Conservation (phyloP, 2,888 invertebrate genomes). For the Sesamia inferens region DNA sequence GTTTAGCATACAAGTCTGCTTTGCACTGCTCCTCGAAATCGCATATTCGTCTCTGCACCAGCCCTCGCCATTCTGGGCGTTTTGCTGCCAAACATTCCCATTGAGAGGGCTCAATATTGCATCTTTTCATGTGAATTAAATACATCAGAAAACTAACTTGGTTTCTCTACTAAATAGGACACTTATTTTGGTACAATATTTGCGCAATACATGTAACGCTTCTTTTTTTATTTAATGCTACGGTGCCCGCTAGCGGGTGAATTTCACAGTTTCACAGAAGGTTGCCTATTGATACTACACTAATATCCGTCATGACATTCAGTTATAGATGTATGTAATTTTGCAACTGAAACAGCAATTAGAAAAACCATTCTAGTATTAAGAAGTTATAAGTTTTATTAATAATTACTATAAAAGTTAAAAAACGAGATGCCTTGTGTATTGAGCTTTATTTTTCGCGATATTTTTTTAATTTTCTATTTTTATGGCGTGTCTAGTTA, state of each 20-base stretch:
- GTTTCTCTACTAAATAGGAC: conserved; percentile 16
- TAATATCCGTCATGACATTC: conserved; percentile 1
- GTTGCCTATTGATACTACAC: background rate
- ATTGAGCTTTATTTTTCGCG: conserved; percentile 69
- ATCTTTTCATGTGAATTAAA: no score
- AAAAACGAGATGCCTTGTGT: conserved; percentile 66
- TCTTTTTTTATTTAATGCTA: background rate
- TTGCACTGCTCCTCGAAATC: no score
- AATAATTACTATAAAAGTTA: conserved; percentile 41
- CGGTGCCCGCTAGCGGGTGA: background rate
- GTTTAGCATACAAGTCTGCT: no score
- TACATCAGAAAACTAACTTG: background rate
- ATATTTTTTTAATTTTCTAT: conserved; percentile 55
- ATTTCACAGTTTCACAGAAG: background rate
- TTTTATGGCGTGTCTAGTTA: conserved; percentile 52
- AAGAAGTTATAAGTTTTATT: conserved; percentile 44
- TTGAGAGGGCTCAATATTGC: no score
- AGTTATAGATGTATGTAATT: background rate
- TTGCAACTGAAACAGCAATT: conserved; percentile 27
- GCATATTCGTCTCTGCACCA: no score
- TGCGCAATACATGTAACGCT: background rate
- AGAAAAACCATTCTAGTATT: conserved; percentile 36
- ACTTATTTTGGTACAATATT: conserved; percentile 30
- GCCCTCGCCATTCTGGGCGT: no score
- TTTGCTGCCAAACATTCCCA: no score